phyloP scores from a whole-genome alignment of 1,140 invertebrate genomes.

The Camponotus pennsylvanicus region DNA sequence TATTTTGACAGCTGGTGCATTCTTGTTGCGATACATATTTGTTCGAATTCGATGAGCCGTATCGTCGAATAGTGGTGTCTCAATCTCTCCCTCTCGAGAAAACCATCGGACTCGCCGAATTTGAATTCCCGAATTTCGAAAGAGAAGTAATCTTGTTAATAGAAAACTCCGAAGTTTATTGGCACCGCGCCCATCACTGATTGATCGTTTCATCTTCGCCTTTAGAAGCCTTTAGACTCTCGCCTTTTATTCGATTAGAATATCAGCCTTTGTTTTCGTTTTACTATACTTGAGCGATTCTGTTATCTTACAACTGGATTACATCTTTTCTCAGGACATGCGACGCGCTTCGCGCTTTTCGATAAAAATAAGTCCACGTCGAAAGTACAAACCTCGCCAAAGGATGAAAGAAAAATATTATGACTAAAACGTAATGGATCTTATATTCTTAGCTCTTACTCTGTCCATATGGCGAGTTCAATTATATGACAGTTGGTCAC shows the following conservation, averaged over 20 bases:
- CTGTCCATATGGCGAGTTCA: not conserved
- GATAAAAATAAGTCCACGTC: slow-evolving; percentile 45
- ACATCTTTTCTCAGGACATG: slow-evolving; percentile 13
- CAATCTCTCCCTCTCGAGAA: slow-evolving; percentile 12
- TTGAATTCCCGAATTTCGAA: slow-evolving; percentile 17
- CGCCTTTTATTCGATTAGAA: slow-evolving; percentile 50
- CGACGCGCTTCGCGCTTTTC: slow-evolving; percentile 5
- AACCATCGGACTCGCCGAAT: not conserved
- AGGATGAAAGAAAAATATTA: slow-evolving; percentile 62
- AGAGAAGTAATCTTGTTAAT: slow-evolving; percentile 56
- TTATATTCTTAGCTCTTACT: slow-evolving; percentile 25
- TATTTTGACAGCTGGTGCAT: slow-evolving; percentile 44
- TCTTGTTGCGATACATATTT: not conserved
- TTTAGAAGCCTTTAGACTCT: slow-evolving; percentile 10
- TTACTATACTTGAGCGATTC: slow-evolving; percentile 27
- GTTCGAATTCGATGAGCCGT: not conserved
- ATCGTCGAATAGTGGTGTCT: slow-evolving; percentile 16
- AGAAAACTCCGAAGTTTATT: slow-evolving; percentile 50
- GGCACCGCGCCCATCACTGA: slow-evolving; percentile 53
- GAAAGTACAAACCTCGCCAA: slow-evolving; percentile 37
- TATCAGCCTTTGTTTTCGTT: slow-evolving; percentile 37
- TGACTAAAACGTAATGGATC: slow-evolving; percentile 35
- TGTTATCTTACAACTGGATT: slow-evolving; percentile 52
- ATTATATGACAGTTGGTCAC: slow-evolving; percentile 15
- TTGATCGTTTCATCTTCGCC: slow-evolving; percentile 35